Base-by-base conservation (phyloP, 2,888 invertebrate genomes). In the Patella caerulea region DNA sequence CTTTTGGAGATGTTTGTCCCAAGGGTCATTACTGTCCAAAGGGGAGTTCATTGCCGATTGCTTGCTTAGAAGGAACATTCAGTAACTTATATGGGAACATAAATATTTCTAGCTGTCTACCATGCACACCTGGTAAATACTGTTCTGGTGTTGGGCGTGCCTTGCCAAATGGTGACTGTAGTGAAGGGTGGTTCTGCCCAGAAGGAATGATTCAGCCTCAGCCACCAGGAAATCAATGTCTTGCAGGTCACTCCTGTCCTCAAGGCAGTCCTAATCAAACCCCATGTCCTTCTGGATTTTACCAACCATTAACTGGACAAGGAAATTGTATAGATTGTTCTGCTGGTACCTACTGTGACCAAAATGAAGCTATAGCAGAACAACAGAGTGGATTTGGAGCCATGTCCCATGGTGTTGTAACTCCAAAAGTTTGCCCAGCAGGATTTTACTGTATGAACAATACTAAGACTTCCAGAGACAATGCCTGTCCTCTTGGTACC, bases 391-490 rank as follows among this genome's bases (percentile, higher is more conserved):
- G 91, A 52, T 82, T 81, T 1, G 82, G 81, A 34, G 87, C 87
- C 34, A 77, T 88, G 2, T 89, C 90, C n/a, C 90, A 91, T 82
- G 90, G 90, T 24, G 90, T 90, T 9, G 90, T 90, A 34, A 90
- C 87, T 45, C 90, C 90, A 2, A 90, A 90, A 79, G 86, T 81
- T 15, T 91, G 91, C 75, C 87, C 88, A 29, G 87, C 88, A 24
- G 91, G 91, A 4, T 91, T 87, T 82, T 90, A 85, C 78, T 91
- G 91, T 76, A 89, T 89, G 17, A 88, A 87, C 71, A 88, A 87
- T 2, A 91, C 91, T 4, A 80, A 83, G 78, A 89, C 89, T 11
- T 83, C 85, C 19, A 79, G 86, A 56, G 82, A 89, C 77, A 83
- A 86, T 73, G 89, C 90, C 4, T 91, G 91, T 79, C 89, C 89